These are phyloP conservation scores for Megamerina dolium DNA, from an alignment of 2,888 invertebrate genomes.

Conservation along the genomic window DNA sequence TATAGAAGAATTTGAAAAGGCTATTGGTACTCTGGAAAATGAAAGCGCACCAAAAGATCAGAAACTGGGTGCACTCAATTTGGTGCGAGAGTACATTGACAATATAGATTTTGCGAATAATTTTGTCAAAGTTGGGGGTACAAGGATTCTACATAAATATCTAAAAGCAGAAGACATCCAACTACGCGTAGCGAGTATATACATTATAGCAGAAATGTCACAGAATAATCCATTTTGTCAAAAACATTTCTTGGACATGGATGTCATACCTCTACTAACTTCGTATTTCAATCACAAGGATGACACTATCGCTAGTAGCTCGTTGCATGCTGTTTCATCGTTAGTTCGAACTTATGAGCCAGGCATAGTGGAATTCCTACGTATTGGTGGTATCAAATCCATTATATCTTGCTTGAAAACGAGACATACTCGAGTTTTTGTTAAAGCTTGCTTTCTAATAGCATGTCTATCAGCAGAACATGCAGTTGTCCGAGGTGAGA, in stretches of 20 bases:
- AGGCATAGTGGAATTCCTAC: constrained; percentile 57
- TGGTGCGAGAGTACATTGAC: constrained; percentile 63
- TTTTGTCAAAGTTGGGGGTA: constrained; percentile 80
- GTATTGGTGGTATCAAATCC: constrained; percentile 61
- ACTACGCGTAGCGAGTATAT: constrained; percentile 60
- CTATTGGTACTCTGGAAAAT: constrained; percentile 57
- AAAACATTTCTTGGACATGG: constrained; percentile 59
- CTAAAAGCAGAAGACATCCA: constrained; percentile 57
- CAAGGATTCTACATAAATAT: constrained; percentile 63
- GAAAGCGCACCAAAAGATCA: constrained; percentile 52
- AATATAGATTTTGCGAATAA: constrained; percentile 77
- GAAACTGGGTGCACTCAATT: constrained; percentile 60
- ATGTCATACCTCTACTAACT: constrained; percentile 60
- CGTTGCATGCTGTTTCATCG: constrained; percentile 76
- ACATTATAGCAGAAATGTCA: constrained; percentile 68
- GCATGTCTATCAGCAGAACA: constrained; percentile 55
- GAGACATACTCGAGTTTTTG: constrained; percentile 53
- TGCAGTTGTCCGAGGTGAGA: constrained; percentile 54
- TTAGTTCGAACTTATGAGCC: constrained; percentile 59
- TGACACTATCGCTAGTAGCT: constrained; percentile 58
- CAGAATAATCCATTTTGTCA: constrained; percentile 87
- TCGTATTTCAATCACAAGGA: constrained; percentile 50
- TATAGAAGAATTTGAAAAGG: constrained; percentile 58
- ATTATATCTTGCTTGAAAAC: constrained; percentile 56
- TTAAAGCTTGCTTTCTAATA: constrained; percentile 70